Evolutionary conservation across 1,140 invertebrate species (phyloP).

Genomic region (Acromyrmex heyeri): DNA sequence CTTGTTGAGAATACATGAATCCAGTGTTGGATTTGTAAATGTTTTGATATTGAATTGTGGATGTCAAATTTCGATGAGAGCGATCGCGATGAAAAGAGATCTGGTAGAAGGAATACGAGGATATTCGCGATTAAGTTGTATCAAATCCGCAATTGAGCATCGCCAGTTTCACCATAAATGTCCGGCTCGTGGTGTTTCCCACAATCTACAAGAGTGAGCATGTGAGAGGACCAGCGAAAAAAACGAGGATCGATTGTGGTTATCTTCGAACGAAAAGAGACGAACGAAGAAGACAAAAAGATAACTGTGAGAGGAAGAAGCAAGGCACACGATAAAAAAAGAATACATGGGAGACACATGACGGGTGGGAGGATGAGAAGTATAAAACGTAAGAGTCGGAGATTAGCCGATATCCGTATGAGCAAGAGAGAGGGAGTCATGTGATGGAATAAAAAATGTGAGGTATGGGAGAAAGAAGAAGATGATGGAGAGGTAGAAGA

Average conservation of each 20-base stretch:
- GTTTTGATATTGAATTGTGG: neutral
- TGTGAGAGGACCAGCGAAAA: neutral
- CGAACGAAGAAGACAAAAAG: neutral
- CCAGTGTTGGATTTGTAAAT: neutral
- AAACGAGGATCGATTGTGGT: constrained; percentile 25
- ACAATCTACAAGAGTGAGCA: constrained; percentile 76
- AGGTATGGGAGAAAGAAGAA: constrained; percentile 2
- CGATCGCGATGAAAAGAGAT: constrained; percentile 34
- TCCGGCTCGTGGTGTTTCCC: constrained; percentile 76
- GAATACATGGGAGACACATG: constrained; percentile 22
- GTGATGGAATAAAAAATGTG: constrained; percentile 52
- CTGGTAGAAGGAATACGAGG: constrained; percentile 67
- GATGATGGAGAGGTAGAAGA: neutral
- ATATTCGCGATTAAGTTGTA: constrained; percentile 83
- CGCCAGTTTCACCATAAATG: constrained; percentile 80
- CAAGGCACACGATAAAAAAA: constrained; percentile 38
- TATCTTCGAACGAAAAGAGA: constrained; percentile 44
- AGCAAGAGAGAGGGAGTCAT: neutral
- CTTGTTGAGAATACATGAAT: neutral
- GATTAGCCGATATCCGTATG: neutral
- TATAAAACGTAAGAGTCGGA: constrained; percentile 12
- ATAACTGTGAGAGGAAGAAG: constrained; percentile 11
- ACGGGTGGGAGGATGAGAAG: constrained; percentile 36
- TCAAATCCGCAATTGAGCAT: constrained; percentile 81
- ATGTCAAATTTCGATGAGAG: constrained; percentile 65